phyloP scores from a whole-genome alignment of 2,797 vertebrate species.

The Eulemur rubriventer region DNA sequence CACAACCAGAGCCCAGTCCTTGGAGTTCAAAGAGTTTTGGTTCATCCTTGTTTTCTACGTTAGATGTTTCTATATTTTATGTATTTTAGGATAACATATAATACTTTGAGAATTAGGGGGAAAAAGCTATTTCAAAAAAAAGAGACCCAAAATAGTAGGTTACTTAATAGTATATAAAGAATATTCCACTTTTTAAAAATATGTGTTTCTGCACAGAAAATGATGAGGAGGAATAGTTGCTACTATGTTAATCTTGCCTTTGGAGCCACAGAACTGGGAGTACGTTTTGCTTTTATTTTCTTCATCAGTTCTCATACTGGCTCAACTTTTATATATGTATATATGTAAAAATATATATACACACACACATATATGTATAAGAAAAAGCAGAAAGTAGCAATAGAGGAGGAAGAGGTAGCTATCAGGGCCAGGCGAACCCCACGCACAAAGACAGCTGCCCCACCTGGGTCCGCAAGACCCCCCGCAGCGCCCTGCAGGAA shows the following conservation, averaged over 20 bases:
- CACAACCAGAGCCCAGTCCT: background rate
- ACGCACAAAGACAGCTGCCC: background rate
- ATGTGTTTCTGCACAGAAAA: background rate
- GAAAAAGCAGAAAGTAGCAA: too few species aligned
- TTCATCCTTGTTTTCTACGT: background rate
- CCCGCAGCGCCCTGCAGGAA: background rate
- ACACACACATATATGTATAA: too few species aligned
- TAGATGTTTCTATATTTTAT: background rate
- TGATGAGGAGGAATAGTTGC: background rate
- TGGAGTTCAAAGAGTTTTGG: too few species aligned
- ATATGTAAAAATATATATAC: too few species aligned
- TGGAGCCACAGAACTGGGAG: rapidly evolving
- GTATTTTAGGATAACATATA: background rate
- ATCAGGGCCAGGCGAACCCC: background rate
- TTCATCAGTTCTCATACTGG: background rate
- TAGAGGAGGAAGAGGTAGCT: background rate
- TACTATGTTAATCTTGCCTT: background rate
- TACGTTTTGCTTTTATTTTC: background rate
- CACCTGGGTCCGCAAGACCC: background rate
- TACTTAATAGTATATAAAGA: background rate
- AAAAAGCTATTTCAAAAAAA: background rate
- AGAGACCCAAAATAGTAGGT: too few species aligned
- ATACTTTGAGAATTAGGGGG: background rate
- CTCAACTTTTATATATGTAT: background rate
- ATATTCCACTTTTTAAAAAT: background rate